phyloP scores from a whole-genome alignment of 2,888 invertebrate species.

The Eristalis arbustorum region DNA sequence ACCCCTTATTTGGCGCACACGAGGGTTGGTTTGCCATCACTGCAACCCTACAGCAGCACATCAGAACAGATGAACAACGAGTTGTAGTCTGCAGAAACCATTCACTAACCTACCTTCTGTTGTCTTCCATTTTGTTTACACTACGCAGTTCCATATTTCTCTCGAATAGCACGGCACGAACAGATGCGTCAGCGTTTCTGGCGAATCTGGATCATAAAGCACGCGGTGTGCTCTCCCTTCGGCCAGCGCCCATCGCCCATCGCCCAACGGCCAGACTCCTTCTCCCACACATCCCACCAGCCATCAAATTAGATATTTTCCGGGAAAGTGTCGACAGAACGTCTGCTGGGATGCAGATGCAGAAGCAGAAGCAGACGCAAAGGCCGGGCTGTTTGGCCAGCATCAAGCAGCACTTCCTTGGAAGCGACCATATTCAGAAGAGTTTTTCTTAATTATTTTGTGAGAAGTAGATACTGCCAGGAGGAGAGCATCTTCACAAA shows the following conservation, averaged over 20 bases:
- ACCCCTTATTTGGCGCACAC: not conserved
- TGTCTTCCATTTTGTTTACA: slow-evolving; percentile 53
- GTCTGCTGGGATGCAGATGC: slow-evolving; percentile 54
- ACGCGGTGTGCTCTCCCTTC: slow-evolving; percentile 28
- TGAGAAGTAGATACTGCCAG: not conserved
- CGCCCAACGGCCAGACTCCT: not conserved
- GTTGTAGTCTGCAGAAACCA: slow-evolving; percentile 27
- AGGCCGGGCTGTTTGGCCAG: not conserved
- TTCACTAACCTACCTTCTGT: slow-evolving; percentile 63
- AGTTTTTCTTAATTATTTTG: not conserved
- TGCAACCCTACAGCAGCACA: not conserved
- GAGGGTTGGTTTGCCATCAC: not conserved
- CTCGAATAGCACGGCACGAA: slow-evolving; percentile 31
- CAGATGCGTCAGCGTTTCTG: slow-evolving; percentile 51
- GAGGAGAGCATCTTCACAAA: not conserved
- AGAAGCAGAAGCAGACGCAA: not conserved
- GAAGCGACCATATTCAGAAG: not conserved
- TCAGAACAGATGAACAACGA: not conserved
- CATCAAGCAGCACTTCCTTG: not conserved
- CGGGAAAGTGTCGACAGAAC: slow-evolving; percentile 67
- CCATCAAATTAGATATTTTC: slow-evolving; percentile 66
- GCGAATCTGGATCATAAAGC: slow-evolving; percentile 67
- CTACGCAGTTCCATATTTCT: slow-evolving; percentile 54
- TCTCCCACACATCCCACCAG: slow-evolving; percentile 1
- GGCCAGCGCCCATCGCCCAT: not conserved